Conservation (phyloP, 2,888 invertebrate genomes). For the Latrodectus hesperus region DNA sequence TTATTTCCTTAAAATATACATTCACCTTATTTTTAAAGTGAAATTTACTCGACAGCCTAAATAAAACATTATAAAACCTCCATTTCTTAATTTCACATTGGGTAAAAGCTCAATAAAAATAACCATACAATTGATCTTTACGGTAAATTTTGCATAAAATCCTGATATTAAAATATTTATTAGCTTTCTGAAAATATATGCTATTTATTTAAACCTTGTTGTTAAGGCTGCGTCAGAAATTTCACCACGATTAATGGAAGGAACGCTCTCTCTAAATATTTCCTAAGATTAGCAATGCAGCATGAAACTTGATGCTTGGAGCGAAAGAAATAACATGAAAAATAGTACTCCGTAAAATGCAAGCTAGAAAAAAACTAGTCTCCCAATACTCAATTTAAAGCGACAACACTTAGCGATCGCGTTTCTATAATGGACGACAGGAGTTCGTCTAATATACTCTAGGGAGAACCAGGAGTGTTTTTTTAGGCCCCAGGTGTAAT, state of each 20-base stretch:
- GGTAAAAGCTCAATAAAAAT: too few relatives aligned
- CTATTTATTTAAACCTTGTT: too few relatives aligned
- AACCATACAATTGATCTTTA: too few relatives aligned
- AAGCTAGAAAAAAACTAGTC: slow-evolving; percentile 3
- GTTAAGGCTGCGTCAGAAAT: neutral
- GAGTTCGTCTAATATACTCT: slow-evolving; percentile 51
- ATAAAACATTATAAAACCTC: too few relatives aligned
- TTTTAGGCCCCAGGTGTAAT: slow-evolving; percentile 50
- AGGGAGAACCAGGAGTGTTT: slow-evolving; percentile 36
- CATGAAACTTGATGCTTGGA: slow-evolving; percentile 40
- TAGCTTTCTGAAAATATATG: too few relatives aligned
- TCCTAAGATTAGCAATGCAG: neutral
- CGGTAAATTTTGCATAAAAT: too few relatives aligned
- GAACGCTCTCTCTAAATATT: neutral
- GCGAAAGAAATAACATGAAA: slow-evolving; percentile 16
- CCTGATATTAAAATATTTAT: too few relatives aligned
- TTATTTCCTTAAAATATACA: too few relatives aligned
- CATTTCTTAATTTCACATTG: too few relatives aligned
- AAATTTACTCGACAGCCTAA: too few relatives aligned
- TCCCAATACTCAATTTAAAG: slow-evolving; percentile 52
- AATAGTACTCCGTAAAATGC: slow-evolving; percentile 13
- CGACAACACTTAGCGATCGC: slow-evolving; percentile 50
- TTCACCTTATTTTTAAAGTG: too few relatives aligned
- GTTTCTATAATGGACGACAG: slow-evolving; percentile 57
- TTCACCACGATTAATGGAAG: neutral